These are phyloP conservation scores for Drosophila prosaltans DNA, from an alignment of 1,140 invertebrate species.

Conservation along the genomic window DNA sequence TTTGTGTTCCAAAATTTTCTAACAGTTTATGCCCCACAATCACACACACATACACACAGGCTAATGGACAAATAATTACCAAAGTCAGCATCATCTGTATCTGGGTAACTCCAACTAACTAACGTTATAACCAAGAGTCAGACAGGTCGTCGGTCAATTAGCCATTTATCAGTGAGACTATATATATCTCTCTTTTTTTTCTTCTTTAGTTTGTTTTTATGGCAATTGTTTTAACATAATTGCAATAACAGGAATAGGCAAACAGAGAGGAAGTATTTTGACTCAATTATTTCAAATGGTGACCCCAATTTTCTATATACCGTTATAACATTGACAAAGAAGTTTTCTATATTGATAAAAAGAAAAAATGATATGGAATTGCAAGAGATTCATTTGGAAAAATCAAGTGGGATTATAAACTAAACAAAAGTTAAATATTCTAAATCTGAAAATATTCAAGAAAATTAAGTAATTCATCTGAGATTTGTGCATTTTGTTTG, in stretches of 20 bases:
- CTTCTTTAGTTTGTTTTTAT: slow-evolving; percentile 35
- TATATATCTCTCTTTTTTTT: neutral
- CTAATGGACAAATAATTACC: slow-evolving; percentile 76
- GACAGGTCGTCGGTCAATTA: slow-evolving; percentile 18
- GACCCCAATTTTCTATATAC: too few relatives aligned
- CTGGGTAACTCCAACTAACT: slow-evolving; percentile 46
- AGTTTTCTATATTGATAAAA: too few relatives aligned
- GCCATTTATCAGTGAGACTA: neutral
- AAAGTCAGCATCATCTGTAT: slow-evolving; percentile 48
- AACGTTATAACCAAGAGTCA: slow-evolving; percentile 44
- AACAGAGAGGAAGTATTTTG: neutral
- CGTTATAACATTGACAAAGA: too few relatives aligned
- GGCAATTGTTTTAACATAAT: slow-evolving; percentile 63
- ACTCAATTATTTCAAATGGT: too few relatives aligned
- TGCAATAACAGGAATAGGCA: slow-evolving; percentile 8
- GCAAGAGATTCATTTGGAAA: too few relatives aligned
- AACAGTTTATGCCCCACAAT: slow-evolving; percentile 35
- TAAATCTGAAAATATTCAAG: too few relatives aligned
- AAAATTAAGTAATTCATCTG: too few relatives aligned
- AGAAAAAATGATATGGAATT: too few relatives aligned
- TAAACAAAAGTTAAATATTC: too few relatives aligned
- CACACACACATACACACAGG: slow-evolving; percentile 10
- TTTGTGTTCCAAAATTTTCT: slow-evolving; percentile 70
- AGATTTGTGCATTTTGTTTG: too few relatives aligned
- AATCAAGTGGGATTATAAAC: too few relatives aligned